Conservation (phyloP, 2,113 vertebrate genomes). For the Natator depressus region DNA sequence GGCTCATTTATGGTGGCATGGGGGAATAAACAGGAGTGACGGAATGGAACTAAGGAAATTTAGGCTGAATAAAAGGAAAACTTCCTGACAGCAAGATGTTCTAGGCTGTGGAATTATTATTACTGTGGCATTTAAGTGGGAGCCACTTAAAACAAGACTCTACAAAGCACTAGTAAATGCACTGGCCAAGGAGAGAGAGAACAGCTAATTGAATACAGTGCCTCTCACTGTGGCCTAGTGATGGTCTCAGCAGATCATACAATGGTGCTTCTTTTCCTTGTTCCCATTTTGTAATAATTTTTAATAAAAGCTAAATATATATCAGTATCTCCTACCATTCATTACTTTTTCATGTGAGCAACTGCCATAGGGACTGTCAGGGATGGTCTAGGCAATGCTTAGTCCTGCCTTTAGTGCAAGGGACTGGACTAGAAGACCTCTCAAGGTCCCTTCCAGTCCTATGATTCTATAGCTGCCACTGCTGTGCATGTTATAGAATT, state of each 20-base stretch:
- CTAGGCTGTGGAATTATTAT: not conserved
- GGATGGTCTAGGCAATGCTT: too few relatives aligned
- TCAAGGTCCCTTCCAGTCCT: too few relatives aligned
- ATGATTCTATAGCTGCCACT: not conserved
- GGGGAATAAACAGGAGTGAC: slow-evolving; percentile 55
- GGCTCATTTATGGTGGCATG: slow-evolving; percentile 57
- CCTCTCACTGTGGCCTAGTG: not conserved
- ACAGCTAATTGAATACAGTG: not conserved
- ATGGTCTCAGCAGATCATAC: not conserved
- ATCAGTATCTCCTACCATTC: not conserved
- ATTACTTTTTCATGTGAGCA: not conserved
- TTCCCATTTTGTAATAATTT: not conserved
- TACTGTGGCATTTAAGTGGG: not conserved
- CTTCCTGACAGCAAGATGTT: not conserved
- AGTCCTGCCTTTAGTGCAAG: too few relatives aligned
- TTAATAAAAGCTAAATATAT: not conserved
- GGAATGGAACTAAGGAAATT: slow-evolving; percentile 21
- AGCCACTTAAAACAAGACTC: not conserved
- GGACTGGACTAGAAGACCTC: too few relatives aligned
- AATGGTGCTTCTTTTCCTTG: not conserved
- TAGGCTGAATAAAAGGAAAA: not conserved
- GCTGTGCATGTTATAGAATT: not conserved
- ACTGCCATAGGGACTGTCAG: not conserved
- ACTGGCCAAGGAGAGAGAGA: not conserved
- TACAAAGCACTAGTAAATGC: not conserved